phyloP scores from a whole-genome alignment of 2,797 vertebrate genomes.

The Neoniphon sammara region DNA sequence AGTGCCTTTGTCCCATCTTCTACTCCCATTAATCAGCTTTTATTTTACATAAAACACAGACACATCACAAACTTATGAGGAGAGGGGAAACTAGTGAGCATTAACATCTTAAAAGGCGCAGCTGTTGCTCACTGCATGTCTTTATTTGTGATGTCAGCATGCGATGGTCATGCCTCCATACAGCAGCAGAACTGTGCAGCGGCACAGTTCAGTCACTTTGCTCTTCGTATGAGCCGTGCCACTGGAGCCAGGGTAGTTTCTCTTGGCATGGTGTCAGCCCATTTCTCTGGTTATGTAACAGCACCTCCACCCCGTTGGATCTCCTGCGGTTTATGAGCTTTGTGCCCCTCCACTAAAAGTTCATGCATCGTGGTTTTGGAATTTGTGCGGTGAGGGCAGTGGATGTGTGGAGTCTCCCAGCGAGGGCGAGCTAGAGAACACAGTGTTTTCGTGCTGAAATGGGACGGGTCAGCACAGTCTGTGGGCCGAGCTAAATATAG shows the following conservation, averaged over 20 bases:
- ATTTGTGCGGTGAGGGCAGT: not conserved
- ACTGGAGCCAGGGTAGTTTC: slow-evolving; percentile 38
- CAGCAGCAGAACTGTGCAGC: slow-evolving; percentile 2
- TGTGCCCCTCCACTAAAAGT: slow-evolving; percentile 32
- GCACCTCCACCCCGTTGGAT: slow-evolving; percentile 17
- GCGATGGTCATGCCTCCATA: not conserved
- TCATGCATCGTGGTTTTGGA: slow-evolving; percentile 27
- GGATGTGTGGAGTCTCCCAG: not conserved
- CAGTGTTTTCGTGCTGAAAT: slow-evolving; percentile 14
- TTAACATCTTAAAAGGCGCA: not conserved
- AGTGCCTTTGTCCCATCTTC: too few relatives aligned
- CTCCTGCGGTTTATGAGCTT: slow-evolving; percentile 38
- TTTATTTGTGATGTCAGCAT: slow-evolving; percentile 10
- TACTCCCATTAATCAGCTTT: not conserved
- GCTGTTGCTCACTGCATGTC: not conserved
- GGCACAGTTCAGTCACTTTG: slow-evolving; percentile 29
- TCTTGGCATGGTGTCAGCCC: slow-evolving; percentile 21
- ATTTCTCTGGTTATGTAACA: slow-evolving; percentile 57
- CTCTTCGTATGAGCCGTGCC: slow-evolving; percentile 32
- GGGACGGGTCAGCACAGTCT: not conserved
- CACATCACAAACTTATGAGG: not conserved
- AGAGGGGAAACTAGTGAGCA: slow-evolving; percentile 24
- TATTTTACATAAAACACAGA: not conserved
- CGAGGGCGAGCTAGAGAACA: not conserved
- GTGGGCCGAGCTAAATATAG: slow-evolving; percentile 54